A percentile compares a stretch with the other conserved stretches of the same genome.
Conservation (phyloP, 2,113 vertebrate genomes). For the Heterotis niloticus region DNA sequence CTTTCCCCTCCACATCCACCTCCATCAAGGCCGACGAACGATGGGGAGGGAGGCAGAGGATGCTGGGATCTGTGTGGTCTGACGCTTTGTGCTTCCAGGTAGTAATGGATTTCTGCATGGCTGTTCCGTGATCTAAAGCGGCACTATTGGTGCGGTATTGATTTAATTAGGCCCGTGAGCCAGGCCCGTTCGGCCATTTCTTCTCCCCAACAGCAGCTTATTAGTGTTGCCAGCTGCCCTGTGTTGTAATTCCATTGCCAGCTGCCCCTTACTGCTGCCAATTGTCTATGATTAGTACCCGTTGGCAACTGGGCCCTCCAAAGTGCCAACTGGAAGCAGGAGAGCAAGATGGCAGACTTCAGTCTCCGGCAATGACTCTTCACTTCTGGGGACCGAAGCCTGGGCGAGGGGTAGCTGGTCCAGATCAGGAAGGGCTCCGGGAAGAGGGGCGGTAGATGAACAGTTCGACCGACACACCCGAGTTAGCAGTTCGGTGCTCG, state of each 20-base stretch:
- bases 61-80: background rate
- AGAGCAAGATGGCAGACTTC: constrained; percentile 28
- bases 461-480: no score
- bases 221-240: constrained; percentile 27
- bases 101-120: constrained; percentile 4
- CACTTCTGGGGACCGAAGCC: background rate
- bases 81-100: background rate
- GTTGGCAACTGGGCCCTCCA: constrained; percentile 17
- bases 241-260: constrained; percentile 25
- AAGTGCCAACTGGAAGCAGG: constrained; percentile 42
- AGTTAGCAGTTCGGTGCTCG: background rate
- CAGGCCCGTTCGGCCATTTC: background rate
- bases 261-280: constrained; percentile 24
- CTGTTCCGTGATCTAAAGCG: constrained; percentile 29
- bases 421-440: no score
- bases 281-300: constrained; percentile 22
- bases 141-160: constrained; percentile 36
- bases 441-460: background rate
- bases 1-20: background rate
- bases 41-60: background rate
- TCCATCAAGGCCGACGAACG: background rate
- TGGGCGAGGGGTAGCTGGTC: background rate
- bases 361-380: background rate
- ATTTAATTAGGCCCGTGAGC: constrained; percentile 25
- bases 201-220: constrained; percentile 6